A percentile compares a stretch with the other conserved stretches of the same genome.
phyloP scores from a whole-genome alignment of 2,113 vertebrate species.

The Danionella cerebrum region DNA sequence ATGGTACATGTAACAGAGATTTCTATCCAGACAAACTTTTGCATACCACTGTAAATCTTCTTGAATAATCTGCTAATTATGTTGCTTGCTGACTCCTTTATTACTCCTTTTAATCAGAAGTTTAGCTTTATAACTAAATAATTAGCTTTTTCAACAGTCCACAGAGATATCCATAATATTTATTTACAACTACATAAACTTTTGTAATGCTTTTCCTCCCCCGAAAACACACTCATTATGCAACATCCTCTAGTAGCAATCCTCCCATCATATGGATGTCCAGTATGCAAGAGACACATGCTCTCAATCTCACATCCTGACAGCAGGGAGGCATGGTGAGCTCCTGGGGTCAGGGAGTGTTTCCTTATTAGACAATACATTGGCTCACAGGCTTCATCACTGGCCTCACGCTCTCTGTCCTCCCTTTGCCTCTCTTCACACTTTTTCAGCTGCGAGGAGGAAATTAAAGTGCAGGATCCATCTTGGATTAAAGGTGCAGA shows the following conservation, averaged over 20 bases:
- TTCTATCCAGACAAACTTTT: too few relatives aligned
- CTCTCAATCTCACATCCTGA: background rate
- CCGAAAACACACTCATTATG: background rate
- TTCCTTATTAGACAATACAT: conserved; percentile 13
- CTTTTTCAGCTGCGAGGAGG: conserved; percentile 21
- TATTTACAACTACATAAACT: too few relatives aligned
- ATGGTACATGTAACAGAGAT: too few relatives aligned
- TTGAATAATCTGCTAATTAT: too few relatives aligned
- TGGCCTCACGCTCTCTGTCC: conserved; percentile 9
- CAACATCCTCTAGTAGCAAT: background rate
- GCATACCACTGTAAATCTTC: too few relatives aligned
- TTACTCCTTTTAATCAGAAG: too few relatives aligned
- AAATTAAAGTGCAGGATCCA: conserved; percentile 46
- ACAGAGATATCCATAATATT: too few relatives aligned
- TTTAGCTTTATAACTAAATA: too few relatives aligned
- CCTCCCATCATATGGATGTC: background rate
- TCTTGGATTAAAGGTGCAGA: conserved; percentile 30
- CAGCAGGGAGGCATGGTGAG: background rate
- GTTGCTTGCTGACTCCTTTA: too few relatives aligned
- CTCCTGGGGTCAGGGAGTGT: background rate
- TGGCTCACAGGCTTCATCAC: background rate
- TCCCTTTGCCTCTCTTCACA: background rate
- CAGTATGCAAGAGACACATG: background rate
- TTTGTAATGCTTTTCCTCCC: too few relatives aligned
- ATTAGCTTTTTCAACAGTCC: too few relatives aligned